Evolutionary conservation across 2,113 vertebrate genomes (phyloP).

Genomic region (Strix aluco): DNA sequence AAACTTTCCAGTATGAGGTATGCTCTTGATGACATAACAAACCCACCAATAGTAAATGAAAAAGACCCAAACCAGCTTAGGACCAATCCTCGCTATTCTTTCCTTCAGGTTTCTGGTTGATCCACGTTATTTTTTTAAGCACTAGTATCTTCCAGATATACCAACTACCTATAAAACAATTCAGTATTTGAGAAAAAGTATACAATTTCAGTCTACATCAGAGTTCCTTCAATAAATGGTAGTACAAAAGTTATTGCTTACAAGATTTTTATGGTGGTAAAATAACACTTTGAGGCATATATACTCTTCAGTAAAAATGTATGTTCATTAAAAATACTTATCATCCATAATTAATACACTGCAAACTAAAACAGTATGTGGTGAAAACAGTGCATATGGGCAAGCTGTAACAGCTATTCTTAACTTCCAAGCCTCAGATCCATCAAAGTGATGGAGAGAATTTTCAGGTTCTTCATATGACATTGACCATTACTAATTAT

Average conservation of each 20-base stretch:
- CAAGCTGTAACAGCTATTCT: conserved; percentile 10
- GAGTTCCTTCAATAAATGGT: neutral
- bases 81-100: neutral
- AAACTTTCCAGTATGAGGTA: neutral
- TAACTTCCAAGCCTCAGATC: conserved; percentile 7
- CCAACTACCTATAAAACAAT: neutral
- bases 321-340: conserved; percentile 25
- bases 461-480: conserved; percentile 56
- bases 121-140: neutral
- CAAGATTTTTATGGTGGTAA: conserved; percentile 26
- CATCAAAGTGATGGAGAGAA: conserved; percentile 39
- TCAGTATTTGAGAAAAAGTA: neutral
- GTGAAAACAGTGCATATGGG: neutral
- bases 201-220: neutral
- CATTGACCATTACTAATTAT: conserved; percentile 57
- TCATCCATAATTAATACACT: conserved; percentile 27
- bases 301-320: conserved; percentile 49
- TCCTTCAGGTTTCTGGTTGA: neutral
- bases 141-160: neutral
- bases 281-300: neutral
- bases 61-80: neutral
- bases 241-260: conserved; percentile 4
- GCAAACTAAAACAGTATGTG: conserved; percentile 37
- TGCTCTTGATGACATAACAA: neutral
- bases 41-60: neutral